Percentiles rank a stretch among this genome's conserved stretches.
These are phyloP conservation scores for Mythimna impura DNA, from an alignment of 2,888 invertebrate species.

Conservation along the genomic window DNA sequence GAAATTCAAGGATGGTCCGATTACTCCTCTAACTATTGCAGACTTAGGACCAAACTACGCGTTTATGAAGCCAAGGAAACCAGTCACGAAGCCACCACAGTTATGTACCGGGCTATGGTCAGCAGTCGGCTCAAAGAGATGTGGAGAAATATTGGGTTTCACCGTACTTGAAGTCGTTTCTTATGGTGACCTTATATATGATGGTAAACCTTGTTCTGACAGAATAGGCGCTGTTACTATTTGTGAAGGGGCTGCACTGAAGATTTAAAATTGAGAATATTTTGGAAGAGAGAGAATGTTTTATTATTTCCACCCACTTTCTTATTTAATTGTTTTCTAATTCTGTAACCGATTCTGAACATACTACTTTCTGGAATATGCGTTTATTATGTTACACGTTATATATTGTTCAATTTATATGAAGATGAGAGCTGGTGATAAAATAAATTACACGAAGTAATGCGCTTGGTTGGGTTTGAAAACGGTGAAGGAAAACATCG, in stretches of 20 bases:
- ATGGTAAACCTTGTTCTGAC: slow-evolving; percentile 42
- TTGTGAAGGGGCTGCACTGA: slow-evolving; percentile 44
- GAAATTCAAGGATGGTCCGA: slow-evolving; percentile 80
- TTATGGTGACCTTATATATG: slow-evolving; percentile 25
- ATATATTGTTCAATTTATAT: too few relatives aligned
- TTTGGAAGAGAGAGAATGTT: background rate
- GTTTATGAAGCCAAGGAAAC: slow-evolving; percentile 34
- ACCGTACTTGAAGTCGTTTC: slow-evolving; percentile 9
- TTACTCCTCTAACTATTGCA: slow-evolving; percentile 73
- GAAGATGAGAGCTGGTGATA: too few relatives aligned
- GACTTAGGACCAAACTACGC: slow-evolving; percentile 84
- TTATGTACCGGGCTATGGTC: slow-evolving; percentile 38
- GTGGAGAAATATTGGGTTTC: slow-evolving; percentile 40
- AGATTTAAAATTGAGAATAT: slow-evolving; percentile 3
- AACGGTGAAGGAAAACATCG: too few relatives aligned
- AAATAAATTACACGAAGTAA: too few relatives aligned
- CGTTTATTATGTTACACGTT: too few relatives aligned
- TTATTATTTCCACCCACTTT: too few relatives aligned
- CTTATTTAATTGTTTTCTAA: too few relatives aligned
- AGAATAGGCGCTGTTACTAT: slow-evolving; percentile 37
- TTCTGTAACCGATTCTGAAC: too few relatives aligned
- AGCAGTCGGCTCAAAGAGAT: slow-evolving; percentile 43
- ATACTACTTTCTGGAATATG: too few relatives aligned
- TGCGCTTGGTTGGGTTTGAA: fast-evolving
- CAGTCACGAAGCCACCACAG: slow-evolving; percentile 30